These are phyloP conservation scores for Alligator sinensis DNA, from an alignment of 2,113 vertebrate genomes.

Conservation along the genomic window DNA sequence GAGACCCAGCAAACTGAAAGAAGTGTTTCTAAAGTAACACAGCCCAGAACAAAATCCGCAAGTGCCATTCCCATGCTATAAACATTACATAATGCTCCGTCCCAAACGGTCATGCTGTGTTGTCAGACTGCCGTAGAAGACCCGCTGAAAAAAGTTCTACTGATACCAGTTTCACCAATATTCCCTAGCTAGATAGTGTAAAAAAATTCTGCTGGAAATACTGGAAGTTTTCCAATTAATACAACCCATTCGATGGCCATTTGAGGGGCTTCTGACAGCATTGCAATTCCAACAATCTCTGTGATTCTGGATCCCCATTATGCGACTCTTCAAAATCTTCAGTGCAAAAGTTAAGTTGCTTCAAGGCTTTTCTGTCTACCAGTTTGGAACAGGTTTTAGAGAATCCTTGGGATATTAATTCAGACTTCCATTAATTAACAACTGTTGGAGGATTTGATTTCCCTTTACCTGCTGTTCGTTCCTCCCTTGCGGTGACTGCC, in stretches of 20 bases:
- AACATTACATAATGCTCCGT: not conserved
- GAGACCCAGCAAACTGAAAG: accelerated
- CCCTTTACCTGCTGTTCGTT: constrained; percentile 69
- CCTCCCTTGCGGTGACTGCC: constrained; percentile 34
- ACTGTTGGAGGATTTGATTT: accelerated
- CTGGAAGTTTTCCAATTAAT: not conserved
- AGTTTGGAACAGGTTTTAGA: not conserved
- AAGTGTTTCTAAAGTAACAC: not conserved
- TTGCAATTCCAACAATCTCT: too few species aligned
- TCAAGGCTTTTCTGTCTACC: not conserved
- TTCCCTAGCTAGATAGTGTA: too few species aligned
- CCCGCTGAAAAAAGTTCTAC: not conserved
- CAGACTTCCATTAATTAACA: not conserved
- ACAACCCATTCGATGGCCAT: not conserved
- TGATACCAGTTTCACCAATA: not conserved
- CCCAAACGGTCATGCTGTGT: not conserved
- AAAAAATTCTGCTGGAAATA: not conserved
- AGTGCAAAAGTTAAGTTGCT: not conserved
- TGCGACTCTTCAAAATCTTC: not conserved
- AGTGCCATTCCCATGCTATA: too few species aligned
- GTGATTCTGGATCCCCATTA: accelerated
- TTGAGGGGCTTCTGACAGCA: not conserved
- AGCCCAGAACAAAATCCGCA: not conserved
- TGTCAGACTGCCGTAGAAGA: not conserved
- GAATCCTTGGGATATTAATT: not conserved